Percentiles rank a stretch among this genome's conserved stretches.
These are phyloP conservation scores for Leptopilina drosophilae DNA, from an alignment of 2,888 invertebrate species.

Conservation along the genomic window DNA sequence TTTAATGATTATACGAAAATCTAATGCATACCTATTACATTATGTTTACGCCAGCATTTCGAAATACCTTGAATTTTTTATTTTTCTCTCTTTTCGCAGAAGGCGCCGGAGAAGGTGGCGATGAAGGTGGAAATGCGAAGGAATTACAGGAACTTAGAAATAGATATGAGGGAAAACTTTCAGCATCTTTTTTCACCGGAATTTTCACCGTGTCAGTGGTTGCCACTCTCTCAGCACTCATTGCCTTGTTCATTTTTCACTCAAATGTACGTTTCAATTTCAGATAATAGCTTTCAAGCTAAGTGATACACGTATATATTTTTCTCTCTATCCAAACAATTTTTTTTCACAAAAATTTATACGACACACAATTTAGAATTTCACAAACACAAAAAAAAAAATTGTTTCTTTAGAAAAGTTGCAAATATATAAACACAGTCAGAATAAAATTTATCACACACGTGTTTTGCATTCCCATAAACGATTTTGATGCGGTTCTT, in stretches of 20 bases:
- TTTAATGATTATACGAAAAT: not conserved
- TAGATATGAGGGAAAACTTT: constrained; percentile 78
- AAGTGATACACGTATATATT: not conserved
- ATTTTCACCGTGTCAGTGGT: constrained; percentile 83
- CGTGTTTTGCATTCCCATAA: not conserved
- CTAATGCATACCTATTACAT: not conserved
- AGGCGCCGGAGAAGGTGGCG: constrained; percentile 58
- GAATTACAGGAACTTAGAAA: constrained; percentile 72
- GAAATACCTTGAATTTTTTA: constrained; percentile 48
- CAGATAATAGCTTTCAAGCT: constrained; percentile 40
- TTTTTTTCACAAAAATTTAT: constrained; percentile 1
- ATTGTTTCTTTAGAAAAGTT: not conserved
- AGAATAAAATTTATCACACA: not conserved
- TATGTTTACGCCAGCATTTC: constrained; percentile 2
- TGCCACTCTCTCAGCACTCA: constrained; percentile 81
- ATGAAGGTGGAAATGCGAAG: constrained; percentile 63
- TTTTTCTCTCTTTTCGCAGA: constrained; percentile 57
- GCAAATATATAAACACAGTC: not conserved
- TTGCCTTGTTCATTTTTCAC: constrained; percentile 80
- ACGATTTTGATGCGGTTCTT: not conserved
- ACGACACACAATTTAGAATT: not conserved
- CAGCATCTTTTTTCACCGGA: constrained; percentile 87
- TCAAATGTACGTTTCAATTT: constrained; percentile 78
- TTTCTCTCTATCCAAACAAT: not conserved
- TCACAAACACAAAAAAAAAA: not conserved